A percentile compares a stretch with the other conserved stretches of the same genome.
These are phyloP conservation scores for Drosophila auraria DNA, from an alignment of 1,140 invertebrate genomes.

Conservation along the genomic window DNA sequence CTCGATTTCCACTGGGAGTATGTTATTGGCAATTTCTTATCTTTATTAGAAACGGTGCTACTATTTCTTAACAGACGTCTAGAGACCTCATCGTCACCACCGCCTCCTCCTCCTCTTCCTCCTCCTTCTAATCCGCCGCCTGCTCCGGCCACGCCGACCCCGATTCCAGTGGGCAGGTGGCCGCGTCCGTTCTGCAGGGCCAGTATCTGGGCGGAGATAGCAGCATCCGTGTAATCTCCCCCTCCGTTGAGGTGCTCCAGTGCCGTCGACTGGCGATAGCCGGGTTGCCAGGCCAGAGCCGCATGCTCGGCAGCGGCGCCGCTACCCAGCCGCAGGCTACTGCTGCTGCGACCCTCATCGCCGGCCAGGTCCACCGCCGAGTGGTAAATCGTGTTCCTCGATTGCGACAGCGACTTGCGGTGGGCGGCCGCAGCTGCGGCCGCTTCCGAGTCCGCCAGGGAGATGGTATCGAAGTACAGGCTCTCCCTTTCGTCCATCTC, in stretches of 20 bases:
- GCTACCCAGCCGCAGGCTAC: slow-evolving; percentile 52
- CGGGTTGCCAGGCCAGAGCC: slow-evolving; percentile 66
- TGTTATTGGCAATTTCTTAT: slow-evolving; percentile 85
- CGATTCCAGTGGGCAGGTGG: slow-evolving; percentile 66
- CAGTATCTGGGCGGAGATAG: slow-evolving; percentile 69
- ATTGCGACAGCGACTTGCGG: slow-evolving; percentile 82
- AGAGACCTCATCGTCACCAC: slow-evolving; percentile 84
- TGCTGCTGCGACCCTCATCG: slow-evolving; percentile 65
- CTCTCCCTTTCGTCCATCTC: slow-evolving; percentile 85
- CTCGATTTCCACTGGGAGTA: slow-evolving; percentile 85
- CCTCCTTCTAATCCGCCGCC: slow-evolving; percentile 6
- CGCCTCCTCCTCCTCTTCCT: slow-evolving; percentile 10
- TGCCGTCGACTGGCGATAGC: slow-evolving; percentile 76
- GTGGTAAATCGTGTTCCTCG: slow-evolving; percentile 84
- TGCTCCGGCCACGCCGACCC: slow-evolving; percentile 24
- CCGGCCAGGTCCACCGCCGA: slow-evolving; percentile 79
- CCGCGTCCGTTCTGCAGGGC: slow-evolving; percentile 76
- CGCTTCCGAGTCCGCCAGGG: slow-evolving; percentile 81
- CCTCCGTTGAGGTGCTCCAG: slow-evolving; percentile 70
- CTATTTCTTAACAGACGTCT: slow-evolving; percentile 83
- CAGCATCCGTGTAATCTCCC: slow-evolving; percentile 70
- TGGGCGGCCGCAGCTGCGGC: slow-evolving; percentile 75
- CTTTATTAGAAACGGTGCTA: slow-evolving; percentile 83
- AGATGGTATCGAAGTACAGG: slow-evolving; percentile 83
- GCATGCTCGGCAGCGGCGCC: slow-evolving; percentile 35